These are phyloP conservation scores for Sternotherus odoratus DNA, from an alignment of 2,797 vertebrate species.

Conservation along the genomic window DNA sequence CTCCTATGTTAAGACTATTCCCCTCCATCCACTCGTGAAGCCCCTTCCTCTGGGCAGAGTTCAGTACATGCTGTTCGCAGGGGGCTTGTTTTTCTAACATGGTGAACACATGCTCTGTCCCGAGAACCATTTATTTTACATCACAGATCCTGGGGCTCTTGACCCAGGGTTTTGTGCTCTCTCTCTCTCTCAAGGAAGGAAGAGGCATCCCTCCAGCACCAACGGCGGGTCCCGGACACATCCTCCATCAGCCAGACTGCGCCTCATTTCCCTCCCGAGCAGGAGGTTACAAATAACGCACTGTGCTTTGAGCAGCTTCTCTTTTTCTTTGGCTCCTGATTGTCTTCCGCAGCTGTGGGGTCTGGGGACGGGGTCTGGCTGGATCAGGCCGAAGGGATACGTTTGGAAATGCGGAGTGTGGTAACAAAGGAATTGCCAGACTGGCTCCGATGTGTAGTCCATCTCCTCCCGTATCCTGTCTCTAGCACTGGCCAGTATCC, in stretches of 20 bases:
- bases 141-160: slow-evolving; percentile 83
- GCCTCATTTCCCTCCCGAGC: slow-evolving; percentile 33
- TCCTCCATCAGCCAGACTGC: slow-evolving; percentile 15
- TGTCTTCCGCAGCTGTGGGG: background rate
- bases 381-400: background rate
- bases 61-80: slow-evolving; percentile 75
- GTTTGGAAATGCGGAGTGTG: background rate
- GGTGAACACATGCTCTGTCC: slow-evolving; percentile 95
- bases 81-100: slow-evolving; percentile 93
- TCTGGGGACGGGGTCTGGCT: background rate
- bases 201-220: slow-evolving; percentile 61
- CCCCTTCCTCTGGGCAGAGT: slow-evolving; percentile 66
- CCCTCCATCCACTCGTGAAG: slow-evolving; percentile 70
- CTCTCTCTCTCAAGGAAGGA: slow-evolving; percentile 61
- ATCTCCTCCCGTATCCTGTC: background rate
- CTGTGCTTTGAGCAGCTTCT: background rate
- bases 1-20: slow-evolving; percentile 61
- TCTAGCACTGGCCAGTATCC: background rate
- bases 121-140: slow-evolving; percentile 91
- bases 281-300: slow-evolving; percentile 29
- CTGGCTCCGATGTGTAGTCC: background rate
- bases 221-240: slow-evolving; percentile 38
- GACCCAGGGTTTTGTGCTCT: slow-evolving; percentile 64
- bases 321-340: background rate
- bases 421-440: background rate